Percentiles rank a stretch among this genome's conserved stretches.
These are phyloP conservation scores for Cheilosia vulpina DNA, from an alignment of 2,888 invertebrate species.

Conservation along the genomic window DNA sequence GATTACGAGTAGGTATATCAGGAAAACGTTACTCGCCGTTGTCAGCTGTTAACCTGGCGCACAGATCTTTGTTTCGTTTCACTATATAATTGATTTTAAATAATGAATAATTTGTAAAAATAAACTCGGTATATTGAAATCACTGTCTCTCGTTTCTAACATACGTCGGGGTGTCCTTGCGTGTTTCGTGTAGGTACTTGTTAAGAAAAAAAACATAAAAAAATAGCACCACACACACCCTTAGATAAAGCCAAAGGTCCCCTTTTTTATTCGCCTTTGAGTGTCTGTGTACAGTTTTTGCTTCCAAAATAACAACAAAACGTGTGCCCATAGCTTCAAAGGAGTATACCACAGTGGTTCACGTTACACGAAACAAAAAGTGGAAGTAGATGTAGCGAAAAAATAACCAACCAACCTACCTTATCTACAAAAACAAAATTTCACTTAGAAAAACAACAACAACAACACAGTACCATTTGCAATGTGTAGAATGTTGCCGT, in stretches of 20 bases:
- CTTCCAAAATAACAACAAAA: conserved; percentile 71
- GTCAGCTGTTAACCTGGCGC: conserved; percentile 56
- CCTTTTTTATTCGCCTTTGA: conserved; percentile 24
- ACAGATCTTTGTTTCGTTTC: conserved; percentile 3
- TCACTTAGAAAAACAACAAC: conserved; percentile 39
- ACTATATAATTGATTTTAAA: conserved; percentile 35
- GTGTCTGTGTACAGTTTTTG: conserved; percentile 38
- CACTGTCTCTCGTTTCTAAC: conserved; percentile 41
- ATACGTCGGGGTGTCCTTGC: conserved; percentile 57
- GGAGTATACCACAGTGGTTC: conserved; percentile 43
- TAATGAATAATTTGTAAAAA: conserved; percentile 46
- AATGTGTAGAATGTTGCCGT: conserved; percentile 11
- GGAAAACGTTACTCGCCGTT: conserved; percentile 35
- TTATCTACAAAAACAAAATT: conserved; percentile 41
- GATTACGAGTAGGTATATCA: conserved; percentile 21
- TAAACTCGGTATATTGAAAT: conserved; percentile 46
- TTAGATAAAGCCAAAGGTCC: conserved; percentile 52
- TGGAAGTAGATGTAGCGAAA: conserved; percentile 44
- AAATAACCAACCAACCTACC: conserved; percentile 31
- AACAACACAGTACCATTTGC: background rate
- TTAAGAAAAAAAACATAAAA: conserved; percentile 38
- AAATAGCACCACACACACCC: conserved; percentile 56
- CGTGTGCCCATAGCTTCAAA: conserved; percentile 56
- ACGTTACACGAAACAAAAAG: conserved; percentile 23
- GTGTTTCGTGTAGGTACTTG: conserved; percentile 60